Conservation (phyloP, 1,140 invertebrate species). For the Chrysoperla carnea region DNA sequence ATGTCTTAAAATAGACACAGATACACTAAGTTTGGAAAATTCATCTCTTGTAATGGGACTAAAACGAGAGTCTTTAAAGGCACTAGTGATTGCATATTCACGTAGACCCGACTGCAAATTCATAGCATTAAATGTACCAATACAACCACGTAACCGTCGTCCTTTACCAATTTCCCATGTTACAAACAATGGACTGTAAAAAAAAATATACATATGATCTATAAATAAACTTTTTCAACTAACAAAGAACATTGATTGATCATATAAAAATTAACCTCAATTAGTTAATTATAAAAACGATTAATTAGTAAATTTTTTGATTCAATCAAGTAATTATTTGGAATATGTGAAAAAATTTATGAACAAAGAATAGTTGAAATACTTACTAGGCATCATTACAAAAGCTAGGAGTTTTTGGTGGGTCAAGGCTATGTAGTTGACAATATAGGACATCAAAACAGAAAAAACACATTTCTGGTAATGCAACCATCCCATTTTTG, state of each 20-base stretch:
- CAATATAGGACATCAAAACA: conserved; percentile 95
- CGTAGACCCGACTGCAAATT: conserved; percentile 80
- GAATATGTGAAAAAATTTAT: too few relatives aligned
- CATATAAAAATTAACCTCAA: too few relatives aligned
- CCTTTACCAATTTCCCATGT: conserved; percentile 97
- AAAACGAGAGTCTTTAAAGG: conserved; percentile 94
- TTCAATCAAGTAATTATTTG: too few relatives aligned
- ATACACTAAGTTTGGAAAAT: conserved; percentile 78
- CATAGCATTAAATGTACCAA: conserved; percentile 90
- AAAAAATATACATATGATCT: conserved; percentile 11
- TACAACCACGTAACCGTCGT: conserved; percentile 78
- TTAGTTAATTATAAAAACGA: too few relatives aligned
- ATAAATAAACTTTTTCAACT: too few relatives aligned
- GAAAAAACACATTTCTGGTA: conserved; percentile 93
- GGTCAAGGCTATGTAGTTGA: conserved; percentile 81
- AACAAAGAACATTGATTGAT: too few relatives aligned
- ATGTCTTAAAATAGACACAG: conserved; percentile 84
- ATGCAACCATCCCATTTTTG: conserved; percentile 47
- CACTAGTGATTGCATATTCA: conserved; percentile 95
- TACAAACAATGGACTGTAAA: conserved; percentile 90
- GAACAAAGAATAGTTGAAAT: conserved; percentile 1
- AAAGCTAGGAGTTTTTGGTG: conserved; percentile 76
- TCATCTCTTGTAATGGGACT: conserved; percentile 89
- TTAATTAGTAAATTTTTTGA: too few relatives aligned
- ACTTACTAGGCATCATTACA: conserved; percentile 92